These are phyloP conservation scores for Brachionichthys hirsutus DNA, from an alignment of 2,113 vertebrate species.

Conservation along the genomic window DNA sequence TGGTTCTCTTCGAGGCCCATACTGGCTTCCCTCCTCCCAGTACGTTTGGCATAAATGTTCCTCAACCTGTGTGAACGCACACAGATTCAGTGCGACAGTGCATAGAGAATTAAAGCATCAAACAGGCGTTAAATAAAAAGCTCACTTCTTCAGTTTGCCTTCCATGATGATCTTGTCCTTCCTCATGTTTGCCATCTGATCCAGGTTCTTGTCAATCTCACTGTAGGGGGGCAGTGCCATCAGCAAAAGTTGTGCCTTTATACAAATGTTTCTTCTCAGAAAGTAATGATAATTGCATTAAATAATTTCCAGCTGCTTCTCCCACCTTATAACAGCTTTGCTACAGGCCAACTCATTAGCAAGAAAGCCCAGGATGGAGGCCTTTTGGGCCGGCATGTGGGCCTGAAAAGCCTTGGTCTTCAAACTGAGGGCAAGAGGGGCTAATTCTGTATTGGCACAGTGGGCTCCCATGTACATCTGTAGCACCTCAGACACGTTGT, in stretches of 20 bases:
- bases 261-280: neutral
- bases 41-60: constrained; percentile 94
- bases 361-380: constrained; percentile 90
- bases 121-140: neutral
- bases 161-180: constrained; percentile 98
- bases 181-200: constrained; percentile 97
- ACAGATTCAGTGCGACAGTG: neutral
- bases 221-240: constrained; percentile 73
- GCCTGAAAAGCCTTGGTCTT: constrained; percentile 98
- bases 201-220: constrained; percentile 98
- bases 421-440: constrained; percentile 83
- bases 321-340: constrained; percentile 93
- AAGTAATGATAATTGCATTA: constrained; percentile 3
- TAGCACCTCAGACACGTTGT: constrained; percentile 97
- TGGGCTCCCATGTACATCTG: constrained; percentile 97
- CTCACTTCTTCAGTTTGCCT: constrained; percentile 98
- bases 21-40: constrained; percentile 86
- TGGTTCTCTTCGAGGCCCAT: constrained; percentile 85
- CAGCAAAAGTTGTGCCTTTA: constrained; percentile 5
- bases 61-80: constrained; percentile 79
- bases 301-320: constrained; percentile 1
- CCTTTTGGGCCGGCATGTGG: constrained; percentile 92
- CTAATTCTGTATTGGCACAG: constrained; percentile 86
- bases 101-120: neutral
- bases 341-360: constrained; percentile 96